phyloP scores from a whole-genome alignment of 1,140 invertebrate species.

The Branchinecta lynchi region DNA sequence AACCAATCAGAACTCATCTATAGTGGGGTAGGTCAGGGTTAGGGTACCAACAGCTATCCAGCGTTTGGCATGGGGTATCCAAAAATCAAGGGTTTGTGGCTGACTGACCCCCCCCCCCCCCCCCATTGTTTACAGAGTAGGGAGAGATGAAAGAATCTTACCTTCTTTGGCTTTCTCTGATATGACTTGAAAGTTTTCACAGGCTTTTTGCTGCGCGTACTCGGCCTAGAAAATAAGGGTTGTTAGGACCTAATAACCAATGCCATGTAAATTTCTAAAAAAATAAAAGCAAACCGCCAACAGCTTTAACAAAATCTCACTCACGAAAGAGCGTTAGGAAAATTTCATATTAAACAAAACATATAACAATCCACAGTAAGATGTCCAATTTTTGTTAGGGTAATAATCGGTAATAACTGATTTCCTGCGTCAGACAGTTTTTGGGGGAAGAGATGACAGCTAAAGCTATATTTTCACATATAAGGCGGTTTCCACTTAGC shows the following conservation, averaged over 20 bases:
- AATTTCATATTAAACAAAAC: no score
- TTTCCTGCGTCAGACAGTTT: not conserved
- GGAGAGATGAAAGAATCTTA: constrained; percentile 26
- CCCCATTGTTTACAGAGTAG: no score
- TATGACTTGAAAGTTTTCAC: constrained; percentile 91
- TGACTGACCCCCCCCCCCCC: no score
- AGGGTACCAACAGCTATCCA: no score
- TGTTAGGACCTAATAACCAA: constrained; percentile 18
- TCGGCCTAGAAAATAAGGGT: constrained; percentile 59
- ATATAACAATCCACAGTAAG: no score
- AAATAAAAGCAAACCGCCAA: not conserved
- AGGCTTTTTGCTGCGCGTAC: constrained; percentile 71
- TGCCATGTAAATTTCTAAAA: not conserved
- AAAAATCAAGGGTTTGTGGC: no score
- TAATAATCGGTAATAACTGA: no score
- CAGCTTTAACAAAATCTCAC: not conserved
- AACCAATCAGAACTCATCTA: no score
- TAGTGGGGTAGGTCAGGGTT: no score
- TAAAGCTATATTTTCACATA: constrained; percentile 33
- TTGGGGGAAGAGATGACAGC: not conserved
- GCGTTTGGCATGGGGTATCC: no score
- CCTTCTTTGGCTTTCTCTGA: constrained; percentile 86
- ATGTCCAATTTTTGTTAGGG: no score
- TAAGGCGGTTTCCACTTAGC: constrained; percentile 35
- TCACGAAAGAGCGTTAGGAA: constrained; percentile 4